Conservation (phyloP, 2,113 vertebrate species). For the Oenanthe melanoleuca region DNA sequence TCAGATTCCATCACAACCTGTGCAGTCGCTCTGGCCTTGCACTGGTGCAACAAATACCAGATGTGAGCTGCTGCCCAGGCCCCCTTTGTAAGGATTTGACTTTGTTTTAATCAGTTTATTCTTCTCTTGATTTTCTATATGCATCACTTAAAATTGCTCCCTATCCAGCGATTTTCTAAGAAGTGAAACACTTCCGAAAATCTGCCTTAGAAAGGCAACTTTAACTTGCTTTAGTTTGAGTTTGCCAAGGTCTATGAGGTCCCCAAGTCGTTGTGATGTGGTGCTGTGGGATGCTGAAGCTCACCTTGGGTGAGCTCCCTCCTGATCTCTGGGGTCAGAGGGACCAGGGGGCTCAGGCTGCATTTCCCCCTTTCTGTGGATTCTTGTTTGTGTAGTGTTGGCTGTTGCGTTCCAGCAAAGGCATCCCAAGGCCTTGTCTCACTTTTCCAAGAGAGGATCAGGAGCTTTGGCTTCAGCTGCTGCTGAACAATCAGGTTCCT, state of each 20-base stretch:
- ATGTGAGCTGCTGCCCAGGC: neutral
- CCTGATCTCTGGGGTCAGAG: neutral
- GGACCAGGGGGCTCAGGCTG: neutral
- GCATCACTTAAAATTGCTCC: neutral
- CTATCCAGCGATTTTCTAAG: neutral
- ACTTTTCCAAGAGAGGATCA: neutral
- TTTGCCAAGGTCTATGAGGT: neutral
- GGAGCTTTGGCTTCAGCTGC: neutral
- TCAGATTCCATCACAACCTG: neutral
- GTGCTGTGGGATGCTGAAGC: rapidly evolving
- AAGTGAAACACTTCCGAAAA: neutral
- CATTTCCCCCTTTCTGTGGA: too few relatives aligned
- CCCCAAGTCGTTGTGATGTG: rapidly evolving
- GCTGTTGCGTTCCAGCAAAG: neutral
- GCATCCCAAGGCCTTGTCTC: neutral
- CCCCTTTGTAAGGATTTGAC: neutral
- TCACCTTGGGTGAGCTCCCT: neutral
- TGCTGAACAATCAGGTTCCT: neutral
- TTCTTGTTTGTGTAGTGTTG: neutral
- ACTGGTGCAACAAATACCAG: neutral
- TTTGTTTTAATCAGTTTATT: neutral
- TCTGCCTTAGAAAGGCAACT: neutral
- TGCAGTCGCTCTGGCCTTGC: neutral
- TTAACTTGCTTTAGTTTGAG: neutral
- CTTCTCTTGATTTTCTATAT: neutral